Conservation (phyloP, 2,888 invertebrate species). For the Scelioninae gen. 1 region DNA sequence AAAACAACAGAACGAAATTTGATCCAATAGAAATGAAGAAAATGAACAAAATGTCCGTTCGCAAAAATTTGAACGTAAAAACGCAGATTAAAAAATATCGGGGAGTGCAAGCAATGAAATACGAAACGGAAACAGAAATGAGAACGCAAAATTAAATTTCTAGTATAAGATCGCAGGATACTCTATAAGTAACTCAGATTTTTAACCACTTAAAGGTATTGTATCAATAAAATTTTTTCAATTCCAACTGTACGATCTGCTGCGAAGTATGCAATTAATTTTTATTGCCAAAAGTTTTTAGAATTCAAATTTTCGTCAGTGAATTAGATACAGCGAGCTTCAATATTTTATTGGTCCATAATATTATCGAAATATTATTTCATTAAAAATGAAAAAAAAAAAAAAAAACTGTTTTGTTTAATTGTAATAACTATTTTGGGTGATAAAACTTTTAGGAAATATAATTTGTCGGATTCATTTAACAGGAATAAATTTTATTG, state of each 20-base stretch:
- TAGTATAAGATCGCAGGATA: conserved; percentile 30
- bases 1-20: conserved; percentile 31
- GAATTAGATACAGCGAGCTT: no score
- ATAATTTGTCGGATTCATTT: background rate
- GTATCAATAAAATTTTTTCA: conserved; percentile 50
- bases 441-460: no score
- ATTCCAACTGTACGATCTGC: no score
- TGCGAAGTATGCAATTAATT: no score
- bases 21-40: conserved; percentile 40
- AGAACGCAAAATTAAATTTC: conserved; percentile 78
- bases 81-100: conserved; percentile 34
- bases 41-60: conserved; percentile 24
- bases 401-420: no score
- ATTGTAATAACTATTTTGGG: no score
- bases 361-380: no score
- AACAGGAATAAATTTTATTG: conserved; percentile 31
- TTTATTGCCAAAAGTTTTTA: no score
- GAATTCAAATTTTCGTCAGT: no score
- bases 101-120: conserved; percentile 74
- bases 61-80: conserved; percentile 28
- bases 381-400: no score
- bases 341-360: no score
- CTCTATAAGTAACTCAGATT: conserved; percentile 39
- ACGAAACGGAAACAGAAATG: conserved; percentile 82
- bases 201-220: conserved; percentile 31